A percentile compares a stretch with the other conserved stretches of the same genome.
phyloP scores from a whole-genome alignment of 2,113 vertebrate genomes.

The Aldabrachelys gigantea region DNA sequence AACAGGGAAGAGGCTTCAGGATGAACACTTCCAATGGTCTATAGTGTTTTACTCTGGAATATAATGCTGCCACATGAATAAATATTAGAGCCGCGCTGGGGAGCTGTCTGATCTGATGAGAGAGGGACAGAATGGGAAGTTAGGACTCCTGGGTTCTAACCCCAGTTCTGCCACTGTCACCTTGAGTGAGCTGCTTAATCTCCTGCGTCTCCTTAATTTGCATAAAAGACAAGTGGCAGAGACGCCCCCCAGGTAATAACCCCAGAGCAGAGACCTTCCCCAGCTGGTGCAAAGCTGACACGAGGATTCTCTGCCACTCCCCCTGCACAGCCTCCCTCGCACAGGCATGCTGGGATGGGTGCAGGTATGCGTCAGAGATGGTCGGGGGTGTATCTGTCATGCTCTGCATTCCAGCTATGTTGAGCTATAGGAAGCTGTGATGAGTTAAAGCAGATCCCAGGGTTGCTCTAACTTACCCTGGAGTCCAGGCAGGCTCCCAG shows the following conservation, averaged over 20 bases:
- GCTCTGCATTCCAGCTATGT: neutral
- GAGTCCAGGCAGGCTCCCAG: neutral
- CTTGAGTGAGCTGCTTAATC: neutral
- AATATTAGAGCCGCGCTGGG: neutral
- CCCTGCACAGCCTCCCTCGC: neutral
- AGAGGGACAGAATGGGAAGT: neutral
- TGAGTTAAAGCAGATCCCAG: neutral
- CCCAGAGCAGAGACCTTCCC: too few relatives aligned
- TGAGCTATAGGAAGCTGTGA: neutral
- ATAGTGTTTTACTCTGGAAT: neutral
- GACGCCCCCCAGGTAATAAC: neutral
- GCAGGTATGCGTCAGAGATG: neutral
- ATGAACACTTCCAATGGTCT: neutral
- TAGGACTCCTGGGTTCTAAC: neutral
- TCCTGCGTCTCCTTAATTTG: neutral
- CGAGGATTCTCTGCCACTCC: neutral
- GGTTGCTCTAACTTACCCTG: neutral
- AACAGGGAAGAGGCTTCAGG: neutral
- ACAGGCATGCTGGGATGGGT: neutral
- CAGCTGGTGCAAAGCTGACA: neutral
- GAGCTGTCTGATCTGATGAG: neutral
- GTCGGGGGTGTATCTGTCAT: neutral
- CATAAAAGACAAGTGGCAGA: neutral
- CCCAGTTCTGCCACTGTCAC: too few relatives aligned
- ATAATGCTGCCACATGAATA: neutral